These are phyloP conservation scores for Andricus curvator DNA, from an alignment of 2,888 invertebrate genomes.

Conservation along the genomic window DNA sequence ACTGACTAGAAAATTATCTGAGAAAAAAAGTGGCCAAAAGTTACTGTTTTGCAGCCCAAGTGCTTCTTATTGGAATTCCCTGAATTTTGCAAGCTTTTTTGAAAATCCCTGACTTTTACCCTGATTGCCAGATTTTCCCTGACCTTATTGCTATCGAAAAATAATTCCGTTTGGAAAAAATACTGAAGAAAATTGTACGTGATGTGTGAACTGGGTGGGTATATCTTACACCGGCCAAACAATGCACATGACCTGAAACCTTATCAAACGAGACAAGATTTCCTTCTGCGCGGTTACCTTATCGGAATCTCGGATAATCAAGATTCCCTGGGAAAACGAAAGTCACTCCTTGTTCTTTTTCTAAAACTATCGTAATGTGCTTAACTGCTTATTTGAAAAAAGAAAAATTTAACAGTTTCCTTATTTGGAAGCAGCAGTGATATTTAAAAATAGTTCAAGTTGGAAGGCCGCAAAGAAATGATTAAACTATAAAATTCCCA, in stretches of 20 bases:
- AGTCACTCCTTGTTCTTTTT: background rate
- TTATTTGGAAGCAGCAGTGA: background rate
- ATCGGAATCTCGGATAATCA: constrained; percentile 11
- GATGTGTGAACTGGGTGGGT: background rate
- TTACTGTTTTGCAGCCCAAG: too few species aligned
- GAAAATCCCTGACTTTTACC: too few species aligned
- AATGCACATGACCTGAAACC: constrained; percentile 32
- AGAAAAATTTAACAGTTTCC: background rate
- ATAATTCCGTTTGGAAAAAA: background rate
- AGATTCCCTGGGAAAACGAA: constrained; percentile 23
- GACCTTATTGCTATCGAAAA: too few species aligned
- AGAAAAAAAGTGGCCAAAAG: too few species aligned
- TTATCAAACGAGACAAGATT: constrained; percentile 17
- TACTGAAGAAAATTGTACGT: background rate
- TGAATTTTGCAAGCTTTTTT: too few species aligned
- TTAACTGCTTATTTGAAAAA: background rate
- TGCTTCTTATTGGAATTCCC: too few species aligned
- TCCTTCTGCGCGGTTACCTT: background rate
- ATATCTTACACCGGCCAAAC: constrained; percentile 15
- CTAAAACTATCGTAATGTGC: background rate
- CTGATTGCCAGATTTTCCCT: too few species aligned
- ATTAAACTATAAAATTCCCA: background rate
- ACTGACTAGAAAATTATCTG: accelerated
- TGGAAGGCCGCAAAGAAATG: background rate
- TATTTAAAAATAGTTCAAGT: too few species aligned